Conservation (phyloP, 2,797 vertebrate species). For the Anisognathus igniventris region DNA sequence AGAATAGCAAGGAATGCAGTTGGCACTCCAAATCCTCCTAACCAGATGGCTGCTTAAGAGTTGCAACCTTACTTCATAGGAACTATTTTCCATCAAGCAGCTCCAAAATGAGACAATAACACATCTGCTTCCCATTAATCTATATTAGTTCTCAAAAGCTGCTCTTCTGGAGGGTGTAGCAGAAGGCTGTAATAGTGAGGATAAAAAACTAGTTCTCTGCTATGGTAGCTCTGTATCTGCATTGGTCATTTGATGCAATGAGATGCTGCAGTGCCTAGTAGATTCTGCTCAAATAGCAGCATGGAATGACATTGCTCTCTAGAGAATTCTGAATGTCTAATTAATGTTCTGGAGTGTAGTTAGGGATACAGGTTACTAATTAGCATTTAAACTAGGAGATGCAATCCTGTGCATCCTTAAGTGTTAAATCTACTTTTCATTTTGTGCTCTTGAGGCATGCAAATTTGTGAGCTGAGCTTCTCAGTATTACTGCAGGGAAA, state of each 20-base stretch:
- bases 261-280: constrained; percentile 11
- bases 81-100: neutral
- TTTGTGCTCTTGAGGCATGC: neutral
- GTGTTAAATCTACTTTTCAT: constrained; percentile 17
- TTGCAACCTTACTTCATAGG: neutral
- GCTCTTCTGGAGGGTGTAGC: neutral
- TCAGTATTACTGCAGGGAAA: neutral
- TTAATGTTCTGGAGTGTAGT: constrained; percentile 34
- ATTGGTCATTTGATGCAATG: neutral
- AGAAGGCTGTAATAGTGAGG: neutral
- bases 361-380: constrained; percentile 57
- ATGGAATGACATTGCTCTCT: constrained; percentile 30
- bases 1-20: constrained; percentile 28
- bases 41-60: neutral
- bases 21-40: constrained; percentile 8
- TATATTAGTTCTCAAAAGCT: neutral
- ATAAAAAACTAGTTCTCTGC: neutral
- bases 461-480: neutral
- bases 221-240: neutral
- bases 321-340: constrained; percentile 48
- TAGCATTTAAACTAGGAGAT: constrained; percentile 56
- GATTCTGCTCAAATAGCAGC: constrained; percentile 46
- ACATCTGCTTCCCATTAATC: neutral
- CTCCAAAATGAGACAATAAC: neutral
- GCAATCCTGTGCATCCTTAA: neutral